phyloP scores from a whole-genome alignment of 2,888 invertebrate genomes.

The Gymnosoma rotundatum region DNA sequence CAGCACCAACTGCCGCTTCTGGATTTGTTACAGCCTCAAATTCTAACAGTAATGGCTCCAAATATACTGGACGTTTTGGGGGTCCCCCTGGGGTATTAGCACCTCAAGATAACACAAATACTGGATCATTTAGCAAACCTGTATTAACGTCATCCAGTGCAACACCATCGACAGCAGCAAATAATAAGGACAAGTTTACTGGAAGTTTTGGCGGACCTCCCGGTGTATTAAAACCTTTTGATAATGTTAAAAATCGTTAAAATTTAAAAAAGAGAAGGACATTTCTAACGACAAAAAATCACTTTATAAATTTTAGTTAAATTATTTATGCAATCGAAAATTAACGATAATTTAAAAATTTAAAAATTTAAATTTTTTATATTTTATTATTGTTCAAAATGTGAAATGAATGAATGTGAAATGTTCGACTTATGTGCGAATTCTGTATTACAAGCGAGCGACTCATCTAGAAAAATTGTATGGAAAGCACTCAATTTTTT shows the following conservation, averaged over 20 bases:
- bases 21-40: slow-evolving; percentile 49
- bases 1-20: slow-evolving; percentile 51
- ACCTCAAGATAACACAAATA: slow-evolving; percentile 58
- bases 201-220: slow-evolving; percentile 81
- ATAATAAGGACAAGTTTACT: slow-evolving; percentile 71
- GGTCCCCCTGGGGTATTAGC: slow-evolving; percentile 75
- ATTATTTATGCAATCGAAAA: slow-evolving; percentile 70
- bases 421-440: no score
- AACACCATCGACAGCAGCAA: background rate
- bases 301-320: slow-evolving; percentile 68
- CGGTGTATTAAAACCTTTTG: slow-evolving; percentile 80
- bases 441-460: no score
- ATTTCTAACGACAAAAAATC: background rate
- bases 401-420: no score
- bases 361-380: slow-evolving; percentile 30
- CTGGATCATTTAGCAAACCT: slow-evolving; percentile 29
- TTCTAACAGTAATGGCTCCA: slow-evolving; percentile 55
- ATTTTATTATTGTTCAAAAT: slow-evolving; percentile 14
- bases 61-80: slow-evolving; percentile 80
- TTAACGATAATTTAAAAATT: background rate
- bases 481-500: no score
- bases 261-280: background rate
- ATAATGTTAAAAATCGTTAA: slow-evolving; percentile 75
- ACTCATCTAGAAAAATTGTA: no score
- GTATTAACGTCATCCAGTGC: slow-evolving; percentile 8